These are phyloP conservation scores for Atrina japonica DNA, from an alignment of 2,888 invertebrate species.

Conservation along the genomic window DNA sequence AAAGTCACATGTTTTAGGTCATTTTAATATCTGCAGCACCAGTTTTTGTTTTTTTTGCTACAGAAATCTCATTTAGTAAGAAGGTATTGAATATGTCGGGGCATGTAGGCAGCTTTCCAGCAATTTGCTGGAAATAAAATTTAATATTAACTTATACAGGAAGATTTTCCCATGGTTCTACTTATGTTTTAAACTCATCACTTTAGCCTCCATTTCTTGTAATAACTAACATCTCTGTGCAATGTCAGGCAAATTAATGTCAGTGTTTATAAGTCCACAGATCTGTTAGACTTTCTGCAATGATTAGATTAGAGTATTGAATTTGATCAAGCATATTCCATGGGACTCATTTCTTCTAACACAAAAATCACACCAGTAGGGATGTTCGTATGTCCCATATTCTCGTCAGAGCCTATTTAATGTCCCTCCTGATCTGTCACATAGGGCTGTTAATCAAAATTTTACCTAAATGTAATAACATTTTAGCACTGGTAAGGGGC, in stretches of 20 bases:
- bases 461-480: slow-evolving; percentile 3
- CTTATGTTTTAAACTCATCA: no score
- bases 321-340: slow-evolving; percentile 25
- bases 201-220: no score
- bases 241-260: slow-evolving; percentile 12
- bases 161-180: no score
- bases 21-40: no score
- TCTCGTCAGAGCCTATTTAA: slow-evolving; percentile 13
- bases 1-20: no score
- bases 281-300: slow-evolving; percentile 20
- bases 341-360: slow-evolving; percentile 25
- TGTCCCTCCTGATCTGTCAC: slow-evolving; percentile 19
- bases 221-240: slow-evolving; percentile 12
- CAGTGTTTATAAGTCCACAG: slow-evolving; percentile 22
- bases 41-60: no score
- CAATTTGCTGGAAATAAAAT: no score
- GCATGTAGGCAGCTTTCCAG: no score
- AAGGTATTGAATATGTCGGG: no score
- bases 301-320: slow-evolving; percentile 17
- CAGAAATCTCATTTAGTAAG: no score
- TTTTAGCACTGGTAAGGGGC: slow-evolving; percentile 1
- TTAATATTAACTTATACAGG: no score
- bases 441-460: slow-evolving; percentile 3
- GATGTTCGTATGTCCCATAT: slow-evolving; percentile 10
- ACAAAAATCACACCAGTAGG: slow-evolving; percentile 24